These are phyloP conservation scores for Podocnemis expansa DNA, from an alignment of 2,113 vertebrate genomes.

Conservation along the genomic window DNA sequence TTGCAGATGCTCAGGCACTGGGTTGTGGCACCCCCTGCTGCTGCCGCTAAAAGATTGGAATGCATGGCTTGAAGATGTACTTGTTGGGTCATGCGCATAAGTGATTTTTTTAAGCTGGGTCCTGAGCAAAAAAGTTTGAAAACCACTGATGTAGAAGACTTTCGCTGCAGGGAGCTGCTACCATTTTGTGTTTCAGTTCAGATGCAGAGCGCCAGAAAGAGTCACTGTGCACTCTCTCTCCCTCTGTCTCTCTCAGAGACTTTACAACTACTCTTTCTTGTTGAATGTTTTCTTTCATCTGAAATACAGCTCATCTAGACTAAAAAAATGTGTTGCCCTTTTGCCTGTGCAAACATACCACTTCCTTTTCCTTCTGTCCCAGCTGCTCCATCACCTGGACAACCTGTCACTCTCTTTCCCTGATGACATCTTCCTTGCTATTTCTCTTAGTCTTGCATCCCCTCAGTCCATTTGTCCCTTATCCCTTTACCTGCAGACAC, in stretches of 20 bases:
- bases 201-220: not conserved
- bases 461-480: not conserved
- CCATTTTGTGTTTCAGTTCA: not conserved
- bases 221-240: not conserved
- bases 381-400: not conserved
- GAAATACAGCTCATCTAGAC: not conserved
- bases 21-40: no score
- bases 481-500: slow-evolving; percentile 79
- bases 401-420: not conserved
- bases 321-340: not conserved
- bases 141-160: no score
- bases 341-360: not conserved
- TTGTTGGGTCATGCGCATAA: no score
- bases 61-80: no score
- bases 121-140: no score
- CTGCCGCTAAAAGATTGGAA: no score
- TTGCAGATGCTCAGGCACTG: no score
- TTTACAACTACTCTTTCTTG: not conserved
- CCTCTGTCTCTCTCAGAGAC: not conserved
- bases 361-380: not conserved
- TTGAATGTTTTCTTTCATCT: not conserved
- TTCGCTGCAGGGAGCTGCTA: not conserved
- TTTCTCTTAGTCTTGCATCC: not conserved
- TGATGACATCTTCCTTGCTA: not conserved
- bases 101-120: no score